phyloP scores from a whole-genome alignment of 2,113 vertebrate genomes.

The Poecilia latipinna region DNA sequence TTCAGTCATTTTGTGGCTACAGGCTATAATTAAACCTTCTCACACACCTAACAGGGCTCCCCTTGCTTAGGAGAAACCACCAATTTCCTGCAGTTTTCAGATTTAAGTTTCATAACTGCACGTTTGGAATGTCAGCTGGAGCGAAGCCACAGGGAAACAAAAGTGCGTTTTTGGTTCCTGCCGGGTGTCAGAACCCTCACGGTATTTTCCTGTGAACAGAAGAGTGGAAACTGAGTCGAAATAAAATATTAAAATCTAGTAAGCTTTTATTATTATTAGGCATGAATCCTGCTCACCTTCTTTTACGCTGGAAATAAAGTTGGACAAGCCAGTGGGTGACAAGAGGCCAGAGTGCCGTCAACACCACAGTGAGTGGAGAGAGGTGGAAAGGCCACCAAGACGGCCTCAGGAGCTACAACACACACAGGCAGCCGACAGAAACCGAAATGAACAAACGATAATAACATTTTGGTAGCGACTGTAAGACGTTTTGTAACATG shows the following conservation, averaged over 20 bases:
- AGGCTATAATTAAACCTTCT: neutral
- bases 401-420: constrained; percentile 78
- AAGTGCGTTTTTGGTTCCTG: constrained; percentile 14
- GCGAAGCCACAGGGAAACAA: constrained; percentile 22
- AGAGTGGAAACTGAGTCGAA: constrained; percentile 1
- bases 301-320: constrained; percentile 87
- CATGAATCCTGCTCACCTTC: constrained; percentile 81
- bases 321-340: constrained; percentile 89
- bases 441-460: neutral
- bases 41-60: constrained; percentile 1
- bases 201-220: constrained; percentile 55
- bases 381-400: constrained; percentile 91
- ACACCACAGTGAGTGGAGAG: constrained; percentile 83
- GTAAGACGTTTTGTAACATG: too few species aligned
- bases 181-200: constrained; percentile 22
- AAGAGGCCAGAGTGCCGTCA: constrained; percentile 90
- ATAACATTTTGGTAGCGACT: too few species aligned
- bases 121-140: neutral
- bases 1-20: too few species aligned
- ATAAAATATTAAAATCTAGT: neutral
- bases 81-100: neutral
- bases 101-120: neutral
- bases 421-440: constrained; percentile 4
- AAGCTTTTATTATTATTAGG: neutral
- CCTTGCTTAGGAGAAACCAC: neutral